Conservation (phyloP, 2,113 vertebrate genomes). For the Oreochromis tanganicae region DNA sequence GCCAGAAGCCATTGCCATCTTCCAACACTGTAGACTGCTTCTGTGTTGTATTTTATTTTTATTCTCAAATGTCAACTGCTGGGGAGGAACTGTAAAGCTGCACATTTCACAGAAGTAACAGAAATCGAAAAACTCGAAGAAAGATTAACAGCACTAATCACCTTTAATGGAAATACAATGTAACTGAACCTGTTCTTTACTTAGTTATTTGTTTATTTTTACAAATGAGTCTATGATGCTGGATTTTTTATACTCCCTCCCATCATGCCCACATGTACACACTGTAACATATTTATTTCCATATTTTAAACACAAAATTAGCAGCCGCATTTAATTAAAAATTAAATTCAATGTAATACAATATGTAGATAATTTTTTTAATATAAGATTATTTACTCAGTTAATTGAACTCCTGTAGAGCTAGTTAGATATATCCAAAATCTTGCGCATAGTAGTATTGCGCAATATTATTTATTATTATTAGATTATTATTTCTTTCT, state of each 20-base stretch:
- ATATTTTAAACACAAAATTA: neutral
- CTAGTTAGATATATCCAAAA: neutral
- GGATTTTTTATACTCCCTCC: neutral
- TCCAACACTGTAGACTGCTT: constrained; percentile 1
- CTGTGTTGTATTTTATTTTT: constrained; percentile 35
- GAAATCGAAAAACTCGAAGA: constrained; percentile 15
- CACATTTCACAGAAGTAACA: neutral
- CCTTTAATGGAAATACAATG: constrained; percentile 61
- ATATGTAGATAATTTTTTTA: neutral
- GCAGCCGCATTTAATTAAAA: neutral
- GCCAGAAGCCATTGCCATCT: constrained; percentile 50
- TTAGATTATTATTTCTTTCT: too few species aligned
- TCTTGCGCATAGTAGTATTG: too few species aligned
- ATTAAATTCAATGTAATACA: neutral
- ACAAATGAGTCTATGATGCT: neutral
- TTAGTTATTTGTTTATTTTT: neutral
- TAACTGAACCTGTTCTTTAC: constrained; percentile 39
- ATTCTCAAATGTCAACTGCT: constrained; percentile 45
- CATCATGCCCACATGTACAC: neutral
- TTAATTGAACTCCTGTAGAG: too few species aligned
- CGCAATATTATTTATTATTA: too few species aligned
- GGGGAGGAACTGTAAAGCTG: neutral
- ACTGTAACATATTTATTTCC: neutral
- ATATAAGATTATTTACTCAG: neutral
- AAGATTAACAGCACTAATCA: constrained; percentile 22